These are phyloP conservation scores for Stomatorhinus walkeri DNA, from an alignment of 2,797 vertebrate species.

Conservation along the genomic window DNA sequence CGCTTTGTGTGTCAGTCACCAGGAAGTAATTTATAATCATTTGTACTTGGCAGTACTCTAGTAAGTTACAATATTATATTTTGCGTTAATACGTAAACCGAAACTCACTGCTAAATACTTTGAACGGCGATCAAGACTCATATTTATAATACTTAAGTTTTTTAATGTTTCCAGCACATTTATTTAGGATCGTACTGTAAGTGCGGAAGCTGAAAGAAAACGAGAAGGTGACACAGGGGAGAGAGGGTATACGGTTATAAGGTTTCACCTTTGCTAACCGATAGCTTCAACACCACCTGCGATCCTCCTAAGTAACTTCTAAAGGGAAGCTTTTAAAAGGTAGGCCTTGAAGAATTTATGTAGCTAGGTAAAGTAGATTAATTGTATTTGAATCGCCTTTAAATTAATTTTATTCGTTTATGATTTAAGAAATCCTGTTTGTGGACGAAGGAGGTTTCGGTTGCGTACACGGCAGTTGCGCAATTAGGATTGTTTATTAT, in stretches of 20 bases:
- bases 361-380: background rate
- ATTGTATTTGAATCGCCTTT: background rate
- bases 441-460: background rate
- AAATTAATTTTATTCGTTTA: background rate
- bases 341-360: background rate
- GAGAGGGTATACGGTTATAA: background rate
- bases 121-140: background rate
- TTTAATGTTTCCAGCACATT: background rate
- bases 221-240: background rate
- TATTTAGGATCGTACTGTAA: background rate
- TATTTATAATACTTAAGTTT: background rate
- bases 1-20: background rate
- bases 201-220: slow-evolving; percentile 21
- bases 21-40: slow-evolving; percentile 19
- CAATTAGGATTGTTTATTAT: background rate
- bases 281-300: background rate
- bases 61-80: background rate
- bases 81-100: background rate
- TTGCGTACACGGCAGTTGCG: background rate
- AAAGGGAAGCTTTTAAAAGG: background rate
- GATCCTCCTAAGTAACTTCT: background rate
- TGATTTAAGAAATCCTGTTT: background rate
- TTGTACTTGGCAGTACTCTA: background rate
- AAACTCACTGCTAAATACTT: slow-evolving; percentile 4
- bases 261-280: background rate